A percentile compares a stretch with the other conserved stretches of the same genome.
phyloP scores from a whole-genome alignment of 2,888 invertebrate genomes.

The Zelleria hepariella region DNA sequence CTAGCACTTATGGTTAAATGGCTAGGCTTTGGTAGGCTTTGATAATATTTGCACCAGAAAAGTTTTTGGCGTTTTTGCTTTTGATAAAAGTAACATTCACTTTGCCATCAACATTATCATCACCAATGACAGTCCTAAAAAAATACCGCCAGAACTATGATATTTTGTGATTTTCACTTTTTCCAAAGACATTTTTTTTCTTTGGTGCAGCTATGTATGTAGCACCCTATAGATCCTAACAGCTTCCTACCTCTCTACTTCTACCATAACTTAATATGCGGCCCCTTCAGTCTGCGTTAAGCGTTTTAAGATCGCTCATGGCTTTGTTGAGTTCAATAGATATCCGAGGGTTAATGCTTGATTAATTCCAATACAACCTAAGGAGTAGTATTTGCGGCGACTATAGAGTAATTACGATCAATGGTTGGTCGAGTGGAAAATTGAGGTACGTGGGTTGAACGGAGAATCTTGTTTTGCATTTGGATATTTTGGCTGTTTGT shows the following conservation, averaged over 20 bases:
- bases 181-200: no score
- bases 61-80: no score
- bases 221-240: background rate
- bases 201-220: background rate
- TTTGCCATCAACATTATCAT: no score
- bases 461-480: background rate
- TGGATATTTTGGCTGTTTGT: no score
- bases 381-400: background rate
- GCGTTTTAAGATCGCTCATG: slow-evolving; percentile 62
- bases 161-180: no score
- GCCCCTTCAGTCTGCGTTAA: slow-evolving; percentile 28
- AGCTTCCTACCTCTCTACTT: background rate
- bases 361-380: slow-evolving; percentile 41
- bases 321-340: slow-evolving; percentile 42
- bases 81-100: no score
- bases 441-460: background rate
- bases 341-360: slow-evolving; percentile 41
- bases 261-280: slow-evolving; percentile 56
- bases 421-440: background rate
- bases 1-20: no score
- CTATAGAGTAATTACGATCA: background rate
- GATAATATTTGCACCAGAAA: no score
- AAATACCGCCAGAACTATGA: no score
- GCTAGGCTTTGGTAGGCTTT: no score
- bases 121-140: no score